Percentiles rank a stretch among this genome's conserved stretches.
Conservation (phyloP, 2,888 invertebrate species). For the Alcis repandata region DNA sequence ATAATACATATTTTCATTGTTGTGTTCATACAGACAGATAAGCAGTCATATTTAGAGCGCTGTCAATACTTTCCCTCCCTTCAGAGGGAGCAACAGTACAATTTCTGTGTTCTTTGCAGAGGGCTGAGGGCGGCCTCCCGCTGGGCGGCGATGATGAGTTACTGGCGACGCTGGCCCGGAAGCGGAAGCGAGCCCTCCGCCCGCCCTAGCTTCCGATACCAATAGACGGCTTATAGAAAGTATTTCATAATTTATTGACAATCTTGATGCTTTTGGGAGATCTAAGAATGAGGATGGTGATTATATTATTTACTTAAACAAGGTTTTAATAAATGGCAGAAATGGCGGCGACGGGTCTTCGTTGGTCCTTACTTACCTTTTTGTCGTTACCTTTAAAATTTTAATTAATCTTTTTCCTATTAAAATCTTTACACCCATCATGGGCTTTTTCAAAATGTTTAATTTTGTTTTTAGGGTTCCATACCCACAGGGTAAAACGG, state of each 20-base stretch:
- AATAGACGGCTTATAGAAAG: conserved; percentile 70
- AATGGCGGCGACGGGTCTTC: no score
- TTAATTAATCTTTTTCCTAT: no score
- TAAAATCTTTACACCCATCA: no score
- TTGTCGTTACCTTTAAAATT: no score
- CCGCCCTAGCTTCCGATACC: conserved; percentile 80
- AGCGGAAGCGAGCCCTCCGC: conserved; percentile 79
- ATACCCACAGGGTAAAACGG: no score
- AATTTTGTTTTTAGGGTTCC: no score
- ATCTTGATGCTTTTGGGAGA: conserved; percentile 46
- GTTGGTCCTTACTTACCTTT: no score
- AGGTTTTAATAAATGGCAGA: no score
- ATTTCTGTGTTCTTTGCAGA: conserved; percentile 81
- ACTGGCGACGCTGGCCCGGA: conserved; percentile 64
- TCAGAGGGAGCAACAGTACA: conserved; percentile 61
- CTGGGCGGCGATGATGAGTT: conserved; percentile 83
- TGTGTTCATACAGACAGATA: neutral
- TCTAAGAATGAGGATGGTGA: neutral
- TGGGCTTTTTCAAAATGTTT: no score
- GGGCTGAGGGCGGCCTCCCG: conserved; percentile 69
- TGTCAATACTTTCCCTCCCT: conserved; percentile 62
- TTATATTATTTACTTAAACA: no score
- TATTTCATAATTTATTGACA: conserved; percentile 79
- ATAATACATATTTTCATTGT: neutral
- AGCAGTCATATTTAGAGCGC: conserved; percentile 33